Conservation (phyloP, 2,888 invertebrate genomes). For the Luperina testacea region DNA sequence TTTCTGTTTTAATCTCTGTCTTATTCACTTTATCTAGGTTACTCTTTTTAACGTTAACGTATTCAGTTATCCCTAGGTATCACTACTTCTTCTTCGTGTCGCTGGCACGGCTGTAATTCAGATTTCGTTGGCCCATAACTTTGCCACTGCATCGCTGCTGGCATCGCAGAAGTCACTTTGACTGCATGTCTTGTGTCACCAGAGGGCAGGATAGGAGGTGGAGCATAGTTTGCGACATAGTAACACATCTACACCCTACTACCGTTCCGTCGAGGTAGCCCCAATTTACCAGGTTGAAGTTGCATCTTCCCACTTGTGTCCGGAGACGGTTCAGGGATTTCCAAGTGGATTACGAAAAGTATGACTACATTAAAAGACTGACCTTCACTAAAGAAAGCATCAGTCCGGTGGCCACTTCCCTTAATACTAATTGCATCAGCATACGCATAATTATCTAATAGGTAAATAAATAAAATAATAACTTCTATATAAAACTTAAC, state of each 20-base stretch:
- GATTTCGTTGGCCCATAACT: not conserved
- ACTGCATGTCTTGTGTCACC: not conserved
- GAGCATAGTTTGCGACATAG: not conserved
- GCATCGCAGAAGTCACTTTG: not conserved
- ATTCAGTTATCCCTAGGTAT: not conserved
- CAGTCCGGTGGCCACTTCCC: not conserved
- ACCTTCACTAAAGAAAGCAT: not conserved
- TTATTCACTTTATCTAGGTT: too few species aligned
- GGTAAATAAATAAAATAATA: not conserved
- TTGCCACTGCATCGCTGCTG: not conserved
- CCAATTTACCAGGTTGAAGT: not conserved
- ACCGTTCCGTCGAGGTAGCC: not conserved
- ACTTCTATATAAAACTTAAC: not conserved
- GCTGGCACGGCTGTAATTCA: not conserved
- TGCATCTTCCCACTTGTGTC: not conserved
- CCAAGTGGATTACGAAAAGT: not conserved
- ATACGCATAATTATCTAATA: conserved; percentile 20
- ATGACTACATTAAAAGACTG: not conserved
- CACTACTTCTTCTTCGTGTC: not conserved
- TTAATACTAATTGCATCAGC: not conserved
- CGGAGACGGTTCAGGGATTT: not conserved
- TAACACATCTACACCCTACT: not conserved
- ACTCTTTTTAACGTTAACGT: not conserved
- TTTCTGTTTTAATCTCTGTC: too few species aligned
- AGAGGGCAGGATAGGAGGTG: not conserved